A percentile compares a stretch with the other conserved stretches of the same genome.
These are phyloP conservation scores for Nectonema munidae DNA, from an alignment of 2,888 invertebrate genomes.

Conservation along the genomic window DNA sequence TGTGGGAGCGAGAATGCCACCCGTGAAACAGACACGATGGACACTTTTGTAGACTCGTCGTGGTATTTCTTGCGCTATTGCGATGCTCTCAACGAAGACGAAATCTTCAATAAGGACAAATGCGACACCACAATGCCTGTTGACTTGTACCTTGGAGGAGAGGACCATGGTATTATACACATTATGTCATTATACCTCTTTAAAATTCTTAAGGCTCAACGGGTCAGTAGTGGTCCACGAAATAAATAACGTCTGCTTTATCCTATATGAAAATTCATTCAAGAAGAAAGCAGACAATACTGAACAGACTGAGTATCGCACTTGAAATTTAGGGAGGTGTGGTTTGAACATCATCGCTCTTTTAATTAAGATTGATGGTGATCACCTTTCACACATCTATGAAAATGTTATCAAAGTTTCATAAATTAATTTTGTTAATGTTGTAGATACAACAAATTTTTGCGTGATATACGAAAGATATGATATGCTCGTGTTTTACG, in stretches of 20 bases:
- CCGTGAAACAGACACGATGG: constrained; percentile 85
- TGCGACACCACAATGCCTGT: constrained; percentile 41
- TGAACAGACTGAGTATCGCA: too few relatives aligned
- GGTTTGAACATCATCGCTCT: too few relatives aligned
- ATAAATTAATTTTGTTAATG: constrained; percentile 9
- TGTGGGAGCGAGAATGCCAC: constrained; percentile 29
- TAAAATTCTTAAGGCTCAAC: too few relatives aligned
- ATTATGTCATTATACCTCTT: too few relatives aligned
- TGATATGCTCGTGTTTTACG: background rate
- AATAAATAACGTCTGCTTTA: too few relatives aligned
- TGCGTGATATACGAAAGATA: background rate
- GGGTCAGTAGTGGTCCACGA: too few relatives aligned
- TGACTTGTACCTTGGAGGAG: constrained; percentile 74
- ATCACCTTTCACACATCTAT: too few relatives aligned
- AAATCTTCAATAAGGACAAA: constrained; percentile 35
- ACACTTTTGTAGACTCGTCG: constrained; percentile 96
- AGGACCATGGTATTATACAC: constrained; percentile 47
- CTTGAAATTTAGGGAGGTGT: too few relatives aligned
- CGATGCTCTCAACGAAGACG: constrained; percentile 37
- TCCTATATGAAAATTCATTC: too few relatives aligned
- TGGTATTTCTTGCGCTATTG: constrained; percentile 83
- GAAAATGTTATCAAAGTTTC: too few relatives aligned
- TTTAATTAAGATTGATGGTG: too few relatives aligned
- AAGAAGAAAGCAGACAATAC: too few relatives aligned
- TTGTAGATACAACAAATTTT: background rate